Evolutionary conservation across 2,888 invertebrate species (phyloP), one percentile per base, ranked within the genome.

Genomic region (Chironomus tentans): DNA sequence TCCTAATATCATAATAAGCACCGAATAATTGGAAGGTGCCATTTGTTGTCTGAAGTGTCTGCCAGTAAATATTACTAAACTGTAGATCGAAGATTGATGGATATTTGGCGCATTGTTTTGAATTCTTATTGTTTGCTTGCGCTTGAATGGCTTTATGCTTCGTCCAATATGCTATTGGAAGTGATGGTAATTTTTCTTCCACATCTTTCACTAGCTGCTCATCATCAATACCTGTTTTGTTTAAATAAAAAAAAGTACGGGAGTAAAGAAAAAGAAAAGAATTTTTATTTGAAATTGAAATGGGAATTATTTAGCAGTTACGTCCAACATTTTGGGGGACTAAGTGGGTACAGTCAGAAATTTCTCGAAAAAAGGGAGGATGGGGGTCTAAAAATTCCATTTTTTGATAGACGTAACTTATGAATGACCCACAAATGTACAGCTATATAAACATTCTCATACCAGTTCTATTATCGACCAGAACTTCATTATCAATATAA

Each of bases 41-140:
- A 80, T 94, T 92, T 56, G 88, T 87, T 5, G 93, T 90, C 79
- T 88, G 88, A 82, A 95, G 82, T 70, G 92, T 92, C 85, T 96
- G 96, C 96, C 96, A 96, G 83, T 95, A 95, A 76, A 94, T 89
- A 82, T 96, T 96, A 85, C 95, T 95, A 85, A 94, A 96, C 82
- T 96, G 93, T 78, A 96, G 85, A 81, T 96, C 96, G 84, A 92
- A 95, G 79, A 95, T 90, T 77, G 91, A 92, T 0, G 96, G 96
- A 82, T 93, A 94, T 79, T 91, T 90, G 77, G 93, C 92, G 84
- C 94, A 94, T 69, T 80, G 81, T 15, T 76, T 65, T 77, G 89
- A 87, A 2, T 85, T 87, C 79, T 87, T 86, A 79, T 90, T 88
- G 83, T 92, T 92, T 24, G 84, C 83, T 48, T 84, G 84, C 47